phyloP scores from a whole-genome alignment of 2,113 vertebrate genomes.

The Geococcyx californianus region DNA sequence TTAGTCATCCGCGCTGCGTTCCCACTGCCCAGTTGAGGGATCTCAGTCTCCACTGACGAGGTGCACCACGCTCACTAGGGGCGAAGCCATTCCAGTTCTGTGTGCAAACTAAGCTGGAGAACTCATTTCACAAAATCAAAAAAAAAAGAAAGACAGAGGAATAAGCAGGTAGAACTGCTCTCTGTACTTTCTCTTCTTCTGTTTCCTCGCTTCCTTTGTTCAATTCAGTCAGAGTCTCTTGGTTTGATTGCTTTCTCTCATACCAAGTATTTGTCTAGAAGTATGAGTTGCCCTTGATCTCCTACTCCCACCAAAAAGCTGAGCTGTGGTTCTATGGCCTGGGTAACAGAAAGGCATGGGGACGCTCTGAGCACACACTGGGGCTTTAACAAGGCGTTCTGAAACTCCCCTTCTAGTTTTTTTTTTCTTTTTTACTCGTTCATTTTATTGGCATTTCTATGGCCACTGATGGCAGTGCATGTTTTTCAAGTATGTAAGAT shows the following conservation, averaged over 20 bases:
- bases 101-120: background rate
- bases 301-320: background rate
- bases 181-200: background rate
- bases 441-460: background rate
- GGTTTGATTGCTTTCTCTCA: background rate
- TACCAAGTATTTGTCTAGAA: fast-evolving
- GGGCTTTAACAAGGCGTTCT: background rate
- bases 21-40: background rate
- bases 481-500: background rate
- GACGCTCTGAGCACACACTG: background rate
- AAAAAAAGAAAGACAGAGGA: background rate
- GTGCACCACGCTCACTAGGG: background rate
- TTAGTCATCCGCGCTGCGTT: background rate
- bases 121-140: background rate
- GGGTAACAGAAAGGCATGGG: background rate
- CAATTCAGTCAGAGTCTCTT: background rate
- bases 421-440: background rate
- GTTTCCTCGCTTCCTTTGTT: background rate
- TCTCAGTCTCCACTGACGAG: background rate
- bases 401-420: background rate
- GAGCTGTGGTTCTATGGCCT: fast-evolving
- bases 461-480: background rate
- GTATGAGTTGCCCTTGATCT: background rate
- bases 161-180: background rate
- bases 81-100: background rate